Conservation (phyloP, 37 sponge, comb jelly and placozoan genomes). For the Halichondria panicea region DNA sequence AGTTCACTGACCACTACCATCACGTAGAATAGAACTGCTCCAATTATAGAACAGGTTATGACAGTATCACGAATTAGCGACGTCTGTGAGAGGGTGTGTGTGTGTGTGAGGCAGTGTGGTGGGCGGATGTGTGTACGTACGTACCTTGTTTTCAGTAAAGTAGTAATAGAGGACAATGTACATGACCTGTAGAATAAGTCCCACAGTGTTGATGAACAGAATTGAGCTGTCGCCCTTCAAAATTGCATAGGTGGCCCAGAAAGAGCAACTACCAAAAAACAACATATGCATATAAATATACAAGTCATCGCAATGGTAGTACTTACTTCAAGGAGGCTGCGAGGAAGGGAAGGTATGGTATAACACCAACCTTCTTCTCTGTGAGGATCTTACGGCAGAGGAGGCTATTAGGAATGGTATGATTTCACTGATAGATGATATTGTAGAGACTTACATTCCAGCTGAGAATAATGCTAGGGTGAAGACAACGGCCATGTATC, state of each 20-base stretch:
- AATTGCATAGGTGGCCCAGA: slow-evolving; percentile 69
- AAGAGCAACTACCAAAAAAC: slow-evolving; percentile 49
- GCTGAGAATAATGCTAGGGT: slow-evolving; percentile 60
- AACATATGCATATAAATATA: too few relatives aligned
- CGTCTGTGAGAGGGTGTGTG: slow-evolving; percentile 11
- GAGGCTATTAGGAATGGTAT: too few relatives aligned
- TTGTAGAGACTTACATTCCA: slow-evolving; percentile 64
- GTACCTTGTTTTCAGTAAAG: slow-evolving; percentile 63
- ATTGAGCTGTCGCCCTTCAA: slow-evolving; percentile 51
- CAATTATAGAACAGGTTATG: slow-evolving; percentile 16
- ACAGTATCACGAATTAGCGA: slow-evolving; percentile 25
- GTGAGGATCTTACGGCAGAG: slow-evolving; percentile 52
- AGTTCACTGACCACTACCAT: slow-evolving; percentile 9
- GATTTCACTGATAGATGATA: too few relatives aligned
- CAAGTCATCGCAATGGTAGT: too few relatives aligned
- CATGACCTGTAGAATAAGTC: slow-evolving; percentile 39
- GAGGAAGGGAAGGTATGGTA: slow-evolving; percentile 71
- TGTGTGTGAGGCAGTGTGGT: background rate
- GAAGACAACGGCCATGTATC: too few relatives aligned
- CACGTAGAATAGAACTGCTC: slow-evolving; percentile 20
- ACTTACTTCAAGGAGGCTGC: slow-evolving; percentile 65
- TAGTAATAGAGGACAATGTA: slow-evolving; percentile 49
- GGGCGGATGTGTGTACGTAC: background rate
- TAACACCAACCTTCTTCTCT: slow-evolving; percentile 52
- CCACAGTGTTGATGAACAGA: slow-evolving; percentile 47